phyloP scores from a whole-genome alignment of 2,113 vertebrate genomes.

The Physeter macrocephalus region DNA sequence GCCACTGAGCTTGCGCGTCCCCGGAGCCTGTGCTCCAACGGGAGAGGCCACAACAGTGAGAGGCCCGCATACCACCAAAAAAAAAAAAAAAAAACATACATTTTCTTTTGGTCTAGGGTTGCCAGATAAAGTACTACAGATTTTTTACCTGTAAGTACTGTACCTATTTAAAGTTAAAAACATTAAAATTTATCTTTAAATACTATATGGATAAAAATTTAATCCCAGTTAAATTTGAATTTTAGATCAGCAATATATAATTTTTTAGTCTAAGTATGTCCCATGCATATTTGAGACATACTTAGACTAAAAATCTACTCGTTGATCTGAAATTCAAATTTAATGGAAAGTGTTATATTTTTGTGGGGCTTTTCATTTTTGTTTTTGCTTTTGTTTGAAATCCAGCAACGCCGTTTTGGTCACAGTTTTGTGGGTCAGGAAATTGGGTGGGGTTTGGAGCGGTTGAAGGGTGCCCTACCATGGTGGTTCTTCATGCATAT shows the following conservation, averaged over 20 bases:
- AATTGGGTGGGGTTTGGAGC: not conserved
- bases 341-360: not conserved
- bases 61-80: too few relatives aligned
- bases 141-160: not conserved
- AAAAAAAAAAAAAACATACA: too few relatives aligned
- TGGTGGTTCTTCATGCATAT: fast-evolving
- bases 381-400: not conserved
- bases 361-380: not conserved
- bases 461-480: not conserved
- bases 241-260: not conserved
- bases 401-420: not conserved
- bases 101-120: not conserved
- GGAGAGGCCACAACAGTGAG: too few relatives aligned
- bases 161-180: not conserved
- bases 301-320: not conserved
- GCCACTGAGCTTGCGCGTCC: too few relatives aligned
- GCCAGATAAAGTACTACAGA: not conserved
- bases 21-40: too few relatives aligned
- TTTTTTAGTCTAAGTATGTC: not conserved
- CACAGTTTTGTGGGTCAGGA: not conserved
- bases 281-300: not conserved
- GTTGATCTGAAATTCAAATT: not conserved
- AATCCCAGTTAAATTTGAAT: not conserved
- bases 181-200: not conserved
- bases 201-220: not conserved